Evolutionary conservation across 92 coral and sea anemone species (phyloP).

Genomic region (Palythoa grandis): DNA sequence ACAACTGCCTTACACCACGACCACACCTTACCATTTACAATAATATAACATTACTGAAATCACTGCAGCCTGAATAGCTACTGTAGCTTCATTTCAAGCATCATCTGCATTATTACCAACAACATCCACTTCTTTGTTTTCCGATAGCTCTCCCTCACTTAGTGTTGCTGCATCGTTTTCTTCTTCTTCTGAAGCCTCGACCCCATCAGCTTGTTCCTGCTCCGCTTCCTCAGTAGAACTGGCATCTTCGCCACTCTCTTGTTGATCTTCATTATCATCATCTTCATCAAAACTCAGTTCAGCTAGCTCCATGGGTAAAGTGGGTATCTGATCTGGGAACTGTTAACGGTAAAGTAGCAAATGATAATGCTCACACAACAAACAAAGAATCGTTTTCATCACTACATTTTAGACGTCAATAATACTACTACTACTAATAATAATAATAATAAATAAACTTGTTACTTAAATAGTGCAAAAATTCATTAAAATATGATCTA

Average conservation of each 20-base stretch:
- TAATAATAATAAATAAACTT: too few relatives aligned
- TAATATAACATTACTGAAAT: background rate
- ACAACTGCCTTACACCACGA: background rate
- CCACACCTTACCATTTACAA: background rate
- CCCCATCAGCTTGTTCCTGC: conserved; percentile 53
- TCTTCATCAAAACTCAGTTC: conserved; percentile 93
- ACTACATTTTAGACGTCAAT: background rate
- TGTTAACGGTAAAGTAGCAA: conserved; percentile 6
- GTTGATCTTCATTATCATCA: conserved; percentile 63
- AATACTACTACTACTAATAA: too few relatives aligned
- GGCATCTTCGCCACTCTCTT: conserved; percentile 47
- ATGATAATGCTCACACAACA: too few relatives aligned
- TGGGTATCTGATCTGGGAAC: conserved; percentile 87
- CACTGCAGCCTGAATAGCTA: background rate
- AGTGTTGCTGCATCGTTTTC: conserved; percentile 63
- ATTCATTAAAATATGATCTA: too few relatives aligned
- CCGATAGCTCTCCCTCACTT: conserved; percentile 62
- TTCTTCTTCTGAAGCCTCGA: conserved; percentile 35
- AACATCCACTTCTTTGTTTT: conserved; percentile 39
- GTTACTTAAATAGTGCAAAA: too few relatives aligned
- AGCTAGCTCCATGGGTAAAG: conserved; percentile 91
- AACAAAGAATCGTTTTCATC: background rate
- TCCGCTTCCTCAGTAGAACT: conserved; percentile 66
- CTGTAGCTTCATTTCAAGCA: background rate
- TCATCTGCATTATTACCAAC: background rate